Evolutionary conservation across 2,797 vertebrate genomes (phyloP), one percentile per base, ranked within the genome.

Genomic region (Clarias platycephalus): DNA sequence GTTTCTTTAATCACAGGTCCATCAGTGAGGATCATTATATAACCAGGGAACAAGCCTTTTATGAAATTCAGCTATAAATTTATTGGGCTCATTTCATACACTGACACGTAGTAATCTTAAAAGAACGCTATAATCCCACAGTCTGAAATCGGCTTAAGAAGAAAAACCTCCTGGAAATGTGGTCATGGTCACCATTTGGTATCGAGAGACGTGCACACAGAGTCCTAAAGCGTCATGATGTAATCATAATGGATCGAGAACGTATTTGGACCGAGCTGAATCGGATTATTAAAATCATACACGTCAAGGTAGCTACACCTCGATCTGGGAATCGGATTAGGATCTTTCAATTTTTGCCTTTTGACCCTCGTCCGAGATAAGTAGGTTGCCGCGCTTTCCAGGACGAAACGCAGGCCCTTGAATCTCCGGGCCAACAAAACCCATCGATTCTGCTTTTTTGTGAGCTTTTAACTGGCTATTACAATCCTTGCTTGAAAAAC

Each of bases 301-400:
- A 44, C 49, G 40, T 18, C 9, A 34, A 77, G 57, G 20, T 13
- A 80, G 40, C 28, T 31, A 49, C 26, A 80, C 18, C 20, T 31
- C 5, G 34, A 66, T 67, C 62, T 67, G 26, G 9, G 16, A 66
- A 16, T 12, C 53, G 60, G 64, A 66, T 64, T 44, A 63, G 77
- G 13, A 64, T 15, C 34, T 18, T 62, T 3, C 5, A 0, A 1
- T 24, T 24, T 60, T 10, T 74, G 57, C 5, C 16, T 37, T 58
- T 37, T 13, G 15, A 66, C 15, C n/a, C 15, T 64, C 77, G 64
- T 20, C 31, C n/a, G 31, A 22, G 57, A 4, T 26, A 82, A 82
- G 80, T 55, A 81, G 53, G 26, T 24, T 57, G 66, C 58, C 26
- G 53, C 18, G 15, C 62, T 37, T 76, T 83, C 37, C 82, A 67